phyloP scores from a whole-genome alignment of 2,113 vertebrate species.

The Nothoprocta pentlandii region DNA sequence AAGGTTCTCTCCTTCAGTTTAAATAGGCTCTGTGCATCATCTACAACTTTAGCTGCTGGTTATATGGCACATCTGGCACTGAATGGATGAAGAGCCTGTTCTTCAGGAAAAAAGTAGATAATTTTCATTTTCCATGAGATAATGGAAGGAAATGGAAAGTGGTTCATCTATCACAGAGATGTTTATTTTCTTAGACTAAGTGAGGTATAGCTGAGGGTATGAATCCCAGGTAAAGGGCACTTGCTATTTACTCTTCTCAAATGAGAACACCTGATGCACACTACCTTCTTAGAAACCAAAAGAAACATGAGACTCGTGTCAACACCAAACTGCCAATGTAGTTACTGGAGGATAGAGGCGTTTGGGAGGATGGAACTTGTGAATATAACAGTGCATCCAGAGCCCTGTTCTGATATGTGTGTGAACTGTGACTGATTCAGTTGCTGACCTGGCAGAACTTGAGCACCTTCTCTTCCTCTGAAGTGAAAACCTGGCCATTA shows the following conservation, averaged over 20 bases:
- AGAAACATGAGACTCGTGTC: neutral
- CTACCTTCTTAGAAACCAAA: neutral
- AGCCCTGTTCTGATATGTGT: neutral
- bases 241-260: neutral
- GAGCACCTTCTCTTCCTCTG: neutral
- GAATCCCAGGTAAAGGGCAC: neutral
- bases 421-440: neutral
- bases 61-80: neutral
- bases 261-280: neutral
- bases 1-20: neutral
- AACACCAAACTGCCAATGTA: neutral
- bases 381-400: neutral
- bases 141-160: neutral
- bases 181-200: neutral
- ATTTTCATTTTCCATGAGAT: neutral
- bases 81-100: neutral
- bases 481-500: neutral
- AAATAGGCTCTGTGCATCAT: neutral
- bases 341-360: neutral
- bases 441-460: neutral
- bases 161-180: neutral
- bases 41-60: neutral
- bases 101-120: neutral
- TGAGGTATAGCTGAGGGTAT: neutral
- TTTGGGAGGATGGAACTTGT: neutral